These are phyloP conservation scores for Eidolon helvum DNA, from an alignment of 2,113 vertebrate species.

Conservation along the genomic window DNA sequence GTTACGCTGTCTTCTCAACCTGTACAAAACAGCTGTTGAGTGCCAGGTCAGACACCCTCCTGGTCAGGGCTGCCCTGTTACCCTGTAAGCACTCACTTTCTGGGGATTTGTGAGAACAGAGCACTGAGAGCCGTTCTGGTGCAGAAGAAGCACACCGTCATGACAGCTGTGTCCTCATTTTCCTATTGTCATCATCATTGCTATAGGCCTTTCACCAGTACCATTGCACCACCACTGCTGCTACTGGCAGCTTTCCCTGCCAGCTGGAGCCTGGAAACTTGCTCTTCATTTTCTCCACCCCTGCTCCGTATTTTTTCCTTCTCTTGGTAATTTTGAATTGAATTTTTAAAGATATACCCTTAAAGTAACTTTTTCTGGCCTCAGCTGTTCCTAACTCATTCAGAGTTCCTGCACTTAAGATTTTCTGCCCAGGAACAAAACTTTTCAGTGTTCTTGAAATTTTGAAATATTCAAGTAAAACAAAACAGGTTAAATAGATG, in stretches of 20 bases:
- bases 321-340: neutral
- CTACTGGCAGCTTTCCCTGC: rapidly evolving
- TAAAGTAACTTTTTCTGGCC: neutral
- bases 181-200: rapidly evolving
- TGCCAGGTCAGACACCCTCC: too few relatives aligned
- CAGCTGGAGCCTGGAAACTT: neutral
- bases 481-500: neutral
- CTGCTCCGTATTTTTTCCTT: too few relatives aligned
- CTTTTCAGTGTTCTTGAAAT: neutral
- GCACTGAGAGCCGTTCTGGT: neutral
- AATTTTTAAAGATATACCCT: neutral
- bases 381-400: neutral
- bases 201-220: rapidly evolving
- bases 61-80: neutral
- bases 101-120: neutral
- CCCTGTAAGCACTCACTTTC: too few relatives aligned
- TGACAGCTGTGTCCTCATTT: rapidly evolving
- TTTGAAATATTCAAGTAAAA: neutral
- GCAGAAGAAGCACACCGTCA: rapidly evolving
- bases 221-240: rapidly evolving
- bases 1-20: neutral
- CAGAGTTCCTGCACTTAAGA: neutral
- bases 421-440: neutral
- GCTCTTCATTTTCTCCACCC: too few relatives aligned
- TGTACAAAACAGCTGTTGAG: neutral